These are phyloP conservation scores for Aethes cnicana DNA, from an alignment of 2,888 invertebrate genomes.

Conservation along the genomic window DNA sequence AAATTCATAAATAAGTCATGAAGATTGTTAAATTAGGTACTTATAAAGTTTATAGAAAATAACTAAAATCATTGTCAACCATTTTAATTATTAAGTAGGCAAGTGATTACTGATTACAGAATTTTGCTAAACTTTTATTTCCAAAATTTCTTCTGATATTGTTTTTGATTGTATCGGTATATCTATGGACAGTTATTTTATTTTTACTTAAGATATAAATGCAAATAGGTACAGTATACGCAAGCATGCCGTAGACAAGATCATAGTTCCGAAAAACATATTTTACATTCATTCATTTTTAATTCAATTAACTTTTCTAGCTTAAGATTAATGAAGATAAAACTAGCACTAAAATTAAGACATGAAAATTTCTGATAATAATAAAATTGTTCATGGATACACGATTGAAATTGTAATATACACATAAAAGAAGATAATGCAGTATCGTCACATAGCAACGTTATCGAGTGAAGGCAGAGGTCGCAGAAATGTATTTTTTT, in stretches of 20 bases:
- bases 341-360: constrained; percentile 55
- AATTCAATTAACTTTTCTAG: constrained; percentile 22
- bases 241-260: background rate
- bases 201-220: constrained; percentile 22
- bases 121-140: too few relatives aligned
- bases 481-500: constrained; percentile 3
- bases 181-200: too few relatives aligned
- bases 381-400: constrained; percentile 45
- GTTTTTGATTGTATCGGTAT: too few relatives aligned
- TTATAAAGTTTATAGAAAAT: background rate
- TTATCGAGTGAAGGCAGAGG: constrained; percentile 17
- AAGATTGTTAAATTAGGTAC: background rate
- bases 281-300: constrained; percentile 4
- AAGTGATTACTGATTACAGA: too few relatives aligned
- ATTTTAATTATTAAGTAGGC: too few relatives aligned
- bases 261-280: background rate
- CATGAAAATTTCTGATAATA: constrained; percentile 57
- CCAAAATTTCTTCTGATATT: too few relatives aligned
- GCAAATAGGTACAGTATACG: constrained; percentile 24
- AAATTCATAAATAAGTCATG: background rate
- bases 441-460: constrained; percentile 22
- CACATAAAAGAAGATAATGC: constrained; percentile 20
- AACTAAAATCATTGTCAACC: too few relatives aligned
- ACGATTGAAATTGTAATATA: constrained; percentile 45
- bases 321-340: constrained; percentile 35